phyloP scores from a whole-genome alignment of 53 echinoderm and acorn worm genomes.

The Zoroaster sp. region DNA sequence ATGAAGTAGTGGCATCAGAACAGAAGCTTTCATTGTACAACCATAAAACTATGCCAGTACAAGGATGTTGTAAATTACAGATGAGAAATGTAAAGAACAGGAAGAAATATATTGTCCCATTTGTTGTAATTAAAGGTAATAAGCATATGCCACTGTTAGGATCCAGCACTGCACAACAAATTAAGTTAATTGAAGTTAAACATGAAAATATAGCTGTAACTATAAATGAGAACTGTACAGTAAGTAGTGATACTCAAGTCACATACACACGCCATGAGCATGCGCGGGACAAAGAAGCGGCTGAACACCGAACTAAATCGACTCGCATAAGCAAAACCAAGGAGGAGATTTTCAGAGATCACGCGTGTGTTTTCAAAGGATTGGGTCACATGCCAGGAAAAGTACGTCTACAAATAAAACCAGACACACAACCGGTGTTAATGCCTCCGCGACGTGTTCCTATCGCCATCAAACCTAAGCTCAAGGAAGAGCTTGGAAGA shows the following conservation, averaged over 20 bases:
- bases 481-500: conserved; percentile 59
- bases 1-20: neutral
- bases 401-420: conserved; percentile 33
- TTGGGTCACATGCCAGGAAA: too few relatives aligned
- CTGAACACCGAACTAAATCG: neutral
- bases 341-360: neutral
- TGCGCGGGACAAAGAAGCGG: neutral
- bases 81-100: too few relatives aligned
- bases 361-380: conserved; percentile 46
- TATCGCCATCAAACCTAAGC: conserved; percentile 53
- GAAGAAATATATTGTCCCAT: too few relatives aligned
- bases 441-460: conserved; percentile 62
- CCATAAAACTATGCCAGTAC: neutral
- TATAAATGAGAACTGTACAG: neutral
- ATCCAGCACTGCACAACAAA: conserved; percentile 44
- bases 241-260: neutral
- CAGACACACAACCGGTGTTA: conserved; percentile 23
- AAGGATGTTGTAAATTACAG: neutral
- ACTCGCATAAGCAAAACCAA: neutral
- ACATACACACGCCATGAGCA: neutral
- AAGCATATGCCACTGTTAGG: conserved; percentile 28
- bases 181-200: conserved; percentile 45
- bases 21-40: neutral
- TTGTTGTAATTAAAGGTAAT: too few relatives aligned
- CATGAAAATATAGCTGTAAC: conserved; percentile 50